These are phyloP conservation scores for Coregonus ussuriensis DNA, from an alignment of 2,797 vertebrate genomes.

Conservation along the genomic window DNA sequence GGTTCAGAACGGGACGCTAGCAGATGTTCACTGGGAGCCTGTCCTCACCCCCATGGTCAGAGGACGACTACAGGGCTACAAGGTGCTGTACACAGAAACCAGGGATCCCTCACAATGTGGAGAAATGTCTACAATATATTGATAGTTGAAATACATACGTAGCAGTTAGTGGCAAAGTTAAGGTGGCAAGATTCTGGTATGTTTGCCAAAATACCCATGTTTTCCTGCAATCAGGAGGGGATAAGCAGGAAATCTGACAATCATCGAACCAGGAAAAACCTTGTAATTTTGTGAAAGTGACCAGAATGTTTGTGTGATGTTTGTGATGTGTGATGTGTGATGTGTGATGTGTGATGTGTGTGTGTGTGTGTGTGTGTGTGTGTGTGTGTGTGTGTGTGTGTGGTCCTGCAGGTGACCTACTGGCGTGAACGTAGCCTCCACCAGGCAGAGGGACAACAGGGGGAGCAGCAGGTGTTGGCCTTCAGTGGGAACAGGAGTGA, in stretches of 20 bases:
- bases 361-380: no score
- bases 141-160: neutral
- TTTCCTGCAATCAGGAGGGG: no score
- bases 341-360: slow-evolving; percentile 8
- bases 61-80: slow-evolving; percentile 90
- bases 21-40: slow-evolving; percentile 89
- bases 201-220: no score
- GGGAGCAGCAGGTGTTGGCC: slow-evolving; percentile 80
- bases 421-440: slow-evolving; percentile 78
- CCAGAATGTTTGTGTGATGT: no score
- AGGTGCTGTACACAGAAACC: slow-evolving; percentile 65
- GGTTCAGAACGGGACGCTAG: slow-evolving; percentile 86
- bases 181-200: no score
- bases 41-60: slow-evolving; percentile 79
- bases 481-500: slow-evolving; percentile 86
- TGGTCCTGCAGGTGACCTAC: slow-evolving; percentile 84
- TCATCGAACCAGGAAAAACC: no score
- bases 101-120: no score
- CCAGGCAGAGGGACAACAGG: slow-evolving; percentile 64
- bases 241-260: no score
- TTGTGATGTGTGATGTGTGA: slow-evolving; percentile 11
- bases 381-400: no score
- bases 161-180: no score
- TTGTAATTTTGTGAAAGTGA: no score
- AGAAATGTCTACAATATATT: neutral